phyloP scores from a whole-genome alignment of 2,888 invertebrate genomes.

The Dasysyrphus albostriatus region DNA sequence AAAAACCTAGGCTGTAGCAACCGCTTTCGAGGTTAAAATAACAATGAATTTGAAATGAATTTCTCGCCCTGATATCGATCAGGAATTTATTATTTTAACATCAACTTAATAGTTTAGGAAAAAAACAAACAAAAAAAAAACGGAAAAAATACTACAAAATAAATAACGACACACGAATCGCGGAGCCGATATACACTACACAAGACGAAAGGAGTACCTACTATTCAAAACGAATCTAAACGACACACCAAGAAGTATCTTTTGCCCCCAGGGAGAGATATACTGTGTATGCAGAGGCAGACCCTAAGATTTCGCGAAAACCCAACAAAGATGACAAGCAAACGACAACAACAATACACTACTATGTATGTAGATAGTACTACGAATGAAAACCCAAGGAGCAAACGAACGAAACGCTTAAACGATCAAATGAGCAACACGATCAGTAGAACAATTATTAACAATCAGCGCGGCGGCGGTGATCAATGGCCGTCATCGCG shows the following conservation, averaged over 20 bases:
- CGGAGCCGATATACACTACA: constrained; percentile 27
- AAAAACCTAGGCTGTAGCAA: constrained; percentile 81
- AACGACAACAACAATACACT: not conserved
- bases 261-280: constrained; percentile 31
- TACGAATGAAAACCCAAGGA: constrained; percentile 2
- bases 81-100: constrained; percentile 58
- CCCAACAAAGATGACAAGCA: constrained; percentile 63
- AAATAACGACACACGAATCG: constrained; percentile 36
- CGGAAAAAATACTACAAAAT: constrained; percentile 23
- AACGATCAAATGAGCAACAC: constrained; percentile 39
- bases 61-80: constrained; percentile 75
- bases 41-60: constrained; percentile 81
- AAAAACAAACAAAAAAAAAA: not conserved
- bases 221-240: constrained; percentile 34
- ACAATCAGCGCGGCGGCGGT: constrained; percentile 64
- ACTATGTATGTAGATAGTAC: not conserved
- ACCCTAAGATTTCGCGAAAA: constrained; percentile 57
- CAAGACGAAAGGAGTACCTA: constrained; percentile 34
- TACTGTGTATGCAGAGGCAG: constrained; percentile 34
- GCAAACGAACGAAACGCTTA: constrained; percentile 29
- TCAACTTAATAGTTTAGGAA: constrained; percentile 2
- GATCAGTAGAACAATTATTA: constrained; percentile 45
- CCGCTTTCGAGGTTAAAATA: constrained; percentile 82
- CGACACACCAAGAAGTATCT: constrained; percentile 50
- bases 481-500: constrained; percentile 62